Base-by-base conservation (phyloP, 2,888 invertebrate genomes). In the Abscondita cerata region DNA sequence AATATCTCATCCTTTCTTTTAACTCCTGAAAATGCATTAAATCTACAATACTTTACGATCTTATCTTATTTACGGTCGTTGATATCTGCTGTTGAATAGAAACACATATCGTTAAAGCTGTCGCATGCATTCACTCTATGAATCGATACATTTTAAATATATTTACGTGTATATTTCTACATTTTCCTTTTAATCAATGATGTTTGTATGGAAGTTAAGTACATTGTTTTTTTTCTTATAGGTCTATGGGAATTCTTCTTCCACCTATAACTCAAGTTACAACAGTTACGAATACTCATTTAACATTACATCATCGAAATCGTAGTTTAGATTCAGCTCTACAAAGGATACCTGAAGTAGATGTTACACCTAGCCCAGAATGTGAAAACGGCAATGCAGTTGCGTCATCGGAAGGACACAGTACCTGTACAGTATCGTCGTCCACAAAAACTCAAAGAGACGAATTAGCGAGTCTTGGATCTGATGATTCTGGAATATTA, bases 311-410 rank as follows among this genome's bases (percentile, higher is more conserved):
- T 79, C 94, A 94, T 81, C 87, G 95, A 73, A 95, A 95, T 83
- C 88, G 95, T 69, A 94, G 94, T 78, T 83, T 95, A 79, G 95
- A 95, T 80, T 95, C 94, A 60, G 95, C 93, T 63, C 85, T 94
- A 68, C 94, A 94, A 80, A 85, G 92, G 80, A 94, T 95, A 78
- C 94, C 94, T 64, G 94, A 94, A 84, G 93, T 90, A 76, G 89
- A 91, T 82, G 83, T 86, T 8, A 86, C 85, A 11, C 86, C 86
- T n/a, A 86, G 85, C 72, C 86, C 87, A 20, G 86, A 87, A 78
- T 84, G 85, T 73, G 85, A 85, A 68, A 75, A 83, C 81, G 74
- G 83, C 80, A 60, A 48, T 31, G 53, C 53, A 1, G 53, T 56
- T 12, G 16, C 57, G 8, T 50, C 64, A 8, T 20, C 48, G 4